These are phyloP conservation scores for Sebastes cheni DNA, from an alignment of 2,797 vertebrate genomes.

Conservation along the genomic window DNA sequence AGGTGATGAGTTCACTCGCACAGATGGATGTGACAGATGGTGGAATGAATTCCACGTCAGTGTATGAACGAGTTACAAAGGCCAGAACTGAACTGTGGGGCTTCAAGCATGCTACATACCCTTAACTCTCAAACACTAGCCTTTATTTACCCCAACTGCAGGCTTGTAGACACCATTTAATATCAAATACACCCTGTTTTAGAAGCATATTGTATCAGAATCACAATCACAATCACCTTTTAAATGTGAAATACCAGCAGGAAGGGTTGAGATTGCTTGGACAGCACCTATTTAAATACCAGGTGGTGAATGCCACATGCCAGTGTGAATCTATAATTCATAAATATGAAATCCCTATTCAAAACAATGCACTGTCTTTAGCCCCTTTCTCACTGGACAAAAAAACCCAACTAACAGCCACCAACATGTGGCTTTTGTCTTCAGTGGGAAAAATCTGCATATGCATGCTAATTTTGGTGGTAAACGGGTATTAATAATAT, in stretches of 20 bases:
- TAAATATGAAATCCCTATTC: not conserved
- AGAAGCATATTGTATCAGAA: not conserved
- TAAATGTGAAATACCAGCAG: too few relatives aligned
- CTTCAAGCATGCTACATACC: not conserved
- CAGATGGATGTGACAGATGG: constrained; percentile 11
- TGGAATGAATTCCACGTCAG: not conserved
- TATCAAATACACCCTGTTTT: fast-evolving
- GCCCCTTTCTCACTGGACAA: too few relatives aligned
- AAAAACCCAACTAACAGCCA: too few relatives aligned
- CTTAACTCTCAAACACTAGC: not conserved
- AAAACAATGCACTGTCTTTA: too few relatives aligned
- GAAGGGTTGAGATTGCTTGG: too few relatives aligned
- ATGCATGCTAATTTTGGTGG: too few relatives aligned
- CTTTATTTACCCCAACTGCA: not conserved
- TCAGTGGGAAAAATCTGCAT: too few relatives aligned
- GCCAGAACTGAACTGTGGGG: not conserved
- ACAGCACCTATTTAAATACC: too few relatives aligned
- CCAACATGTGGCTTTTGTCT: too few relatives aligned
- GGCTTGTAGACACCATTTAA: not conserved
- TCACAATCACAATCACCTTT: too few relatives aligned
- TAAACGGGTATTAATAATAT: too few relatives aligned
- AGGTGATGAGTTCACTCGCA: constrained; percentile 36
- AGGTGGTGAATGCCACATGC: not conserved
- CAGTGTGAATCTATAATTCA: not conserved
- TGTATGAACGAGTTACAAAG: not conserved